phyloP scores from a whole-genome alignment of 2,888 invertebrate genomes.

The Microdon myrmicae region DNA sequence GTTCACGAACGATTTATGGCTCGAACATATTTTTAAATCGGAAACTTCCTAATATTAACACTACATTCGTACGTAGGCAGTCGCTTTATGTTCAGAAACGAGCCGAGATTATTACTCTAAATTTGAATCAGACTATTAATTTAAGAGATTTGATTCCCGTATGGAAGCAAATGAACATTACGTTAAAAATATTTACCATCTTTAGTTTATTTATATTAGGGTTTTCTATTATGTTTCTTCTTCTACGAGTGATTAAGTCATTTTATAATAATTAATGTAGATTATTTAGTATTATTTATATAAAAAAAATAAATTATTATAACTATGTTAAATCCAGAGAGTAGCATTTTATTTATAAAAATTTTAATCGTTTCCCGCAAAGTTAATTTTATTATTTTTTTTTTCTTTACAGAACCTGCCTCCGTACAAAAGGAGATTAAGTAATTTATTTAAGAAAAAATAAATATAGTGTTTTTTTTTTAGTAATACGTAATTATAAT shows the following conservation, averaged over 20 bases:
- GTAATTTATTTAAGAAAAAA: conserved; percentile 65
- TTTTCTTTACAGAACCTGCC: conserved; percentile 63
- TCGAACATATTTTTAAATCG: conserved; percentile 57
- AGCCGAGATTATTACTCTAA: conserved; percentile 49
- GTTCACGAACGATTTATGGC: conserved; percentile 57
- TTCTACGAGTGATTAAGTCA: conserved; percentile 30
- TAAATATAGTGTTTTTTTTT: no score
- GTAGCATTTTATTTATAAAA: conserved; percentile 1
- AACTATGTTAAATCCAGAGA: background rate
- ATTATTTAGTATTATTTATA: conserved; percentile 3
- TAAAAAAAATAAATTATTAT: background rate
- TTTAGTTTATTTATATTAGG: conserved; percentile 48
- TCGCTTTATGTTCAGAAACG: conserved; percentile 54
- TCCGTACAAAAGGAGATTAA: conserved; percentile 62
- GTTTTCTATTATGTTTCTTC: conserved; percentile 35
- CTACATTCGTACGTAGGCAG: conserved; percentile 55
- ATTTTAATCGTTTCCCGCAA: background rate
- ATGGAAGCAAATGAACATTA: conserved; percentile 55
- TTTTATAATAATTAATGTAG: conserved; percentile 3
- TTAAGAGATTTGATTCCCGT: conserved; percentile 53
- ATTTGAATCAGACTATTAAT: conserved; percentile 56
- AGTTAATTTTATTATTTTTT: conserved; percentile 3
- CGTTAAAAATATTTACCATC: conserved; percentile 50
- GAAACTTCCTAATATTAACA: conserved; percentile 57
- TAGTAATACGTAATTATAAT: no score